Evolutionary conservation across 2,797 vertebrate species (phyloP), one percentile per base, ranked within the genome.

Genomic region (Myripristis murdjan): DNA sequence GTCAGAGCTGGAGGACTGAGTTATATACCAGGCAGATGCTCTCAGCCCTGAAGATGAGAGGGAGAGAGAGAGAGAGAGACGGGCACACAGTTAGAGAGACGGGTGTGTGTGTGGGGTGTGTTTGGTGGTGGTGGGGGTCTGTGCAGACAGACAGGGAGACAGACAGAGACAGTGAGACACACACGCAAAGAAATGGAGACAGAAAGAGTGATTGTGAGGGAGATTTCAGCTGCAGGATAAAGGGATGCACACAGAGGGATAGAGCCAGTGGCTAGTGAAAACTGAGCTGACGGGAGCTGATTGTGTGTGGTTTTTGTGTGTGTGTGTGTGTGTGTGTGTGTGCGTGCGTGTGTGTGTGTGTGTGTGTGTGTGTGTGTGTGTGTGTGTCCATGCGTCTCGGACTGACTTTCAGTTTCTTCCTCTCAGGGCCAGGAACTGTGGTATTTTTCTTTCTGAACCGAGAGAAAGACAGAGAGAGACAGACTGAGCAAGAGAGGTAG

Each of bases 1-100:
- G 85, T 77, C 75, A 86, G 79, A 72, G 58, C 68, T 64, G 57
- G 37, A 72, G 62, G 66, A 73, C 48, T 49, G 55, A 83, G 74
- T 59, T 76, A 58, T 24, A 58, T 22, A 61, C 24, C 39, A 43
- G 73, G 57, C 70, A 76, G 66, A 85, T 63, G 53, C 67, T 72
- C 57, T 63, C 49, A 64, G 57, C 66, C 33, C 49, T 74, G 44
- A 54, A 60, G 11, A 48, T 48, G 37, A 44, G 57, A n/a, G 47
- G 68, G 52, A 70, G 51, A 28, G 20, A 14, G 33, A n/a, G 33
- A n/a, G 16, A 53, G 41, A 37, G 10, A 28, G 6, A 46, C n/a
- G n/a, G n/a, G n/a, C 18, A 33, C 16, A 51, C 6, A 35, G 18
- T 10, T 11, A 35, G 11, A 55, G n/a, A n/a, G n/a, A n/a, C n/a